These are phyloP conservation scores for Bubo blakistoni DNA, from an alignment of 2,113 vertebrate species.

Conservation along the genomic window DNA sequence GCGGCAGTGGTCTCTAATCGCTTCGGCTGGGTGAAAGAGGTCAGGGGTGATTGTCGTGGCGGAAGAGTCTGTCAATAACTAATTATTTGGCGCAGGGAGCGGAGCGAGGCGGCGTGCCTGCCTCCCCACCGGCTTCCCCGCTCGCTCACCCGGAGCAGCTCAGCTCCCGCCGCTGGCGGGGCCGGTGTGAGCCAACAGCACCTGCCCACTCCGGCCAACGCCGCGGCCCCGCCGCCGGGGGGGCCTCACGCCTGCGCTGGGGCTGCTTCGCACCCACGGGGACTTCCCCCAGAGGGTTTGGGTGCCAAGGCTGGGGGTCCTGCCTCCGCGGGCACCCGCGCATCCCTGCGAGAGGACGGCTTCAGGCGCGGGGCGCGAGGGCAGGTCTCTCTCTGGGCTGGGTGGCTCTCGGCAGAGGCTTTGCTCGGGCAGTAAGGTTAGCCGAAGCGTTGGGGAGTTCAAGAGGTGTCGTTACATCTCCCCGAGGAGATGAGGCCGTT, in stretches of 20 bases:
- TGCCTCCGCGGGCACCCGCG: fast-evolving
- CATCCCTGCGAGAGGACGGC: background rate
- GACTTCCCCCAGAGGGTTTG: background rate
- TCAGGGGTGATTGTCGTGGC: constrained; percentile 11
- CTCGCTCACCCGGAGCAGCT: background rate
- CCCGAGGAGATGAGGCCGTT: background rate
- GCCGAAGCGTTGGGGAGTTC: fast-evolving
- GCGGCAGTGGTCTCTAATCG: constrained; percentile 38
- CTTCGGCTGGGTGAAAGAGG: constrained; percentile 14
- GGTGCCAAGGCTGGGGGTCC: background rate
- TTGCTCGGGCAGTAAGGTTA: fast-evolving
- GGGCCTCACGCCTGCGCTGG: background rate
- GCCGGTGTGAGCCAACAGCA: background rate
- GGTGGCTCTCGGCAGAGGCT: background rate
- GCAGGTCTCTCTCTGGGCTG: background rate
- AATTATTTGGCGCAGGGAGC: constrained; percentile 6
- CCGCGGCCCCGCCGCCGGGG: background rate
- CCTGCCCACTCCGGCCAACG: background rate
- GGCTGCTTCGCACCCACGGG: fast-evolving
- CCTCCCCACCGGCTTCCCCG: background rate
- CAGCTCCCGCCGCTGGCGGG: background rate
- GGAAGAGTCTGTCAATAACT: constrained; percentile 40
- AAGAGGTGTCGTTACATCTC: fast-evolving
- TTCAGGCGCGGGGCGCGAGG: fast-evolving
- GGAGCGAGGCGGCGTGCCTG: background rate